Base-by-base conservation (phyloP, 2,113 vertebrate genomes). In the Herpailurus yagouaroundi region DNA sequence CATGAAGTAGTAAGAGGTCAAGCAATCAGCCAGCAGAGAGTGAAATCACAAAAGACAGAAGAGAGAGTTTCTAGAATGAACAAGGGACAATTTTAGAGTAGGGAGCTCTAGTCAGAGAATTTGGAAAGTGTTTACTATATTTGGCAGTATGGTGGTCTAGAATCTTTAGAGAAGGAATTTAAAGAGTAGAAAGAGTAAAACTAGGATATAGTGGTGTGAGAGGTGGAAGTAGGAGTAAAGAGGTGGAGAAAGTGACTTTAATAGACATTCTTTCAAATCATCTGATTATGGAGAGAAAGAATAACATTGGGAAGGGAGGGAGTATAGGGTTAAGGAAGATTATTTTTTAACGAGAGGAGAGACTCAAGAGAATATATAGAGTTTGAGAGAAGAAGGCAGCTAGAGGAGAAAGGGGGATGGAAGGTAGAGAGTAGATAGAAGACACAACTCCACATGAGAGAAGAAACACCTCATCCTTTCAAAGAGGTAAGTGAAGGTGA, bases 231-330 rank as follows among this genome's bases (percentile, higher is more conserved):
- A 3, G 25, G 6, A 93, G 19, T 52, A 38, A 94, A 23, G 41
- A 87, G 1, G 25, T 66, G 7, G 36, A 41, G 8, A 89, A 63
- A 89, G 8, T 19, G 41, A n/a, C 10, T 79, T 69, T 45, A 92
- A 77, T 18, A 45, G 68, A 29, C 3, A 7, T 57, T 79, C 25
- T 89, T 76, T 52, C 10, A 38, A 69, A 91, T 23, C 41, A 55
- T 45, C 57, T 33, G 6, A 50, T 73, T 89, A 33, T 92, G 31
- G 57, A 94, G 18, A 89, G 50, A 68, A 95, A 63, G 14, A 77
- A 64, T 74, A 18, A 36, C 57, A 36, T 16, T 18, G 69, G 14
- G 21, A 71, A 2, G 60, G 25, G 4, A 41, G 14, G 55, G 10
- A 90, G 12, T 29, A n/a, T n/a, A 69, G 68, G 3, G 5, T 55